Conservation (phyloP, 2,113 vertebrate species). For the Ivindomyrus marchei region DNA sequence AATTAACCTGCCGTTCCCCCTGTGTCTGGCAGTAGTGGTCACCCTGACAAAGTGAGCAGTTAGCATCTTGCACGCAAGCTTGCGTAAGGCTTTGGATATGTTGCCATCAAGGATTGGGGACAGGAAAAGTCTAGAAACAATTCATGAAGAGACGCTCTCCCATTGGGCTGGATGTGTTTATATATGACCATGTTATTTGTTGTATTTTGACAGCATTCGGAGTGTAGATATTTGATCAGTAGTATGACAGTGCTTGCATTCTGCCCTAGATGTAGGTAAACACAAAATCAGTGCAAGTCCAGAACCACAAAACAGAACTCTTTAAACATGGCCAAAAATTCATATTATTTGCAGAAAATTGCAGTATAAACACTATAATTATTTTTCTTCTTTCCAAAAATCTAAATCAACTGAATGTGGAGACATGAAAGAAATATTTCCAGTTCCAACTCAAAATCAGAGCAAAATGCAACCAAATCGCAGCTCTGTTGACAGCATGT, state of each 20-base stretch:
- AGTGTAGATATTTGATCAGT: background rate
- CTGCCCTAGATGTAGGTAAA: background rate
- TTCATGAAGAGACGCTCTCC: background rate
- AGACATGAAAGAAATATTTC: background rate
- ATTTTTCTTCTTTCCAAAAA: background rate
- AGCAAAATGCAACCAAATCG: background rate
- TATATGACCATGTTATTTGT: background rate
- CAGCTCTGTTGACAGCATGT: background rate
- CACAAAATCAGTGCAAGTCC: background rate
- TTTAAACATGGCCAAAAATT: background rate
- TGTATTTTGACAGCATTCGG: background rate
- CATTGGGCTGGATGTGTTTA: background rate
- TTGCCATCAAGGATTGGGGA: slow-evolving; percentile 15
- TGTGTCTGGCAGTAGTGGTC: slow-evolving; percentile 37
- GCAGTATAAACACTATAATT: background rate
- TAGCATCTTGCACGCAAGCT: slow-evolving; percentile 48
- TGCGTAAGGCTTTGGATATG: slow-evolving; percentile 16
- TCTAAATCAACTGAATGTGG: background rate
- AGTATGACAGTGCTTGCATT: background rate
- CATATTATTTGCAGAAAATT: background rate
- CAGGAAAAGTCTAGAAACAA: background rate
- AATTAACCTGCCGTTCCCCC: slow-evolving; percentile 20
- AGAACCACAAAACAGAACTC: background rate
- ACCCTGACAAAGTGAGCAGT: slow-evolving; percentile 24
- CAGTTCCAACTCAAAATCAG: background rate